phyloP scores from a whole-genome alignment of 2,888 invertebrate genomes.

The Helicoverpa assulta region DNA sequence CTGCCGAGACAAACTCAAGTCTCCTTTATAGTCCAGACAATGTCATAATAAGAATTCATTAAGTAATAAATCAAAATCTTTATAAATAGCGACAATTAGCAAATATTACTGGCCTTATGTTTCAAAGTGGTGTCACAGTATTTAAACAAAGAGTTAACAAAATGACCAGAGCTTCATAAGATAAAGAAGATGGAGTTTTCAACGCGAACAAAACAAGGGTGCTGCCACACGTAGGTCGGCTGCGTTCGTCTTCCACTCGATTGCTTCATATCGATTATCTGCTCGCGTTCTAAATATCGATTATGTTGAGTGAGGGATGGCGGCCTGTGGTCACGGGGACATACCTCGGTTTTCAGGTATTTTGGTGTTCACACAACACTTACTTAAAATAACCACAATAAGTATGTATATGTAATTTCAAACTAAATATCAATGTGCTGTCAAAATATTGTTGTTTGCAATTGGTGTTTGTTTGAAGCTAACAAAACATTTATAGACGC shows the following conservation, averaged over 20 bases:
- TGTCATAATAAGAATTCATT: too few species aligned
- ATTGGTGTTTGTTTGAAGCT: not conserved
- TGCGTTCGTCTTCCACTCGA: constrained; percentile 55
- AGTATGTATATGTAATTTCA: not conserved
- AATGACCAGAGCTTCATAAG: constrained; percentile 8
- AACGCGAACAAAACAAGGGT: constrained; percentile 41
- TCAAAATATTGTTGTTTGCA: not conserved
- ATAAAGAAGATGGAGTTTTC: constrained; percentile 16
- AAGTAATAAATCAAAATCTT: not conserved
- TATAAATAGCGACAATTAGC: not conserved
- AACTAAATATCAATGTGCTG: not conserved
- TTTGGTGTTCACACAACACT: not conserved
- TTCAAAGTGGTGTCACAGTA: not conserved
- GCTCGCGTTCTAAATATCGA: constrained; percentile 68
- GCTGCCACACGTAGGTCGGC: constrained; percentile 69
- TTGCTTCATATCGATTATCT: constrained; percentile 72
- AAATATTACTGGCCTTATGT: too few species aligned
- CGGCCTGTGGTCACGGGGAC: constrained; percentile 31
- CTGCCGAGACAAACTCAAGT: too few species aligned
- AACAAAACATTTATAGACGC: not conserved
- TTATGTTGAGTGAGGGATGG: constrained; percentile 49
- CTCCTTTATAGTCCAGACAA: too few species aligned
- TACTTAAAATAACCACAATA: not conserved
- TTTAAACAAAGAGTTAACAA: not conserved
- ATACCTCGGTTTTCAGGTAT: not conserved